These are phyloP conservation scores for Chionomys nivalis DNA, from an alignment of 2,113 vertebrate genomes.

Conservation along the genomic window DNA sequence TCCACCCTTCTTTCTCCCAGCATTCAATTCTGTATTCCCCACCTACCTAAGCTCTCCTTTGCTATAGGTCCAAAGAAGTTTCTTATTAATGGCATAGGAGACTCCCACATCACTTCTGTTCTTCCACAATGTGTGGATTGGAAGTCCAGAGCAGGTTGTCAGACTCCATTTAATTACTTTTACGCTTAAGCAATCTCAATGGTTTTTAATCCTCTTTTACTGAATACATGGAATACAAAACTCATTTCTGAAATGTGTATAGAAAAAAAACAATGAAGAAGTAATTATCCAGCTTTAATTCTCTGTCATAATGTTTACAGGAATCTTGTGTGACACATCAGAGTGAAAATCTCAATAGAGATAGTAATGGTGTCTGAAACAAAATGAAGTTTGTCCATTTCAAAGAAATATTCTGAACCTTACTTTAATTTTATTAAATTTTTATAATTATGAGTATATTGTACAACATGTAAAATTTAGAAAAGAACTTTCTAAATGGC, in stretches of 20 bases:
- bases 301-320: too few species aligned
- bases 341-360: background rate
- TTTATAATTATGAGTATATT: background rate
- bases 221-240: background rate
- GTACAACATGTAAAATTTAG: background rate
- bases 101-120: too few species aligned
- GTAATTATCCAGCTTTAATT: background rate
- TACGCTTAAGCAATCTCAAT: background rate
- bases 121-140: too few species aligned
- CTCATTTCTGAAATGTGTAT: background rate
- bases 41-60: too few species aligned
- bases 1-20: too few species aligned
- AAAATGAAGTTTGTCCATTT: background rate
- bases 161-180: background rate
- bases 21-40: too few species aligned
- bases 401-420: background rate
- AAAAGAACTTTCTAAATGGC: background rate
- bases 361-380: background rate
- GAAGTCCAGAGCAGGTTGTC: background rate
- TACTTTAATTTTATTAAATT: background rate
- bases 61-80: too few species aligned
- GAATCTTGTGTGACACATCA: background rate
- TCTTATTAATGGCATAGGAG: too few species aligned
- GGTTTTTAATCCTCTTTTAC: background rate
- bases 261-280: background rate